These are phyloP conservation scores for Acheta domesticus DNA, from an alignment of 2,888 invertebrate species.

Conservation along the genomic window DNA sequence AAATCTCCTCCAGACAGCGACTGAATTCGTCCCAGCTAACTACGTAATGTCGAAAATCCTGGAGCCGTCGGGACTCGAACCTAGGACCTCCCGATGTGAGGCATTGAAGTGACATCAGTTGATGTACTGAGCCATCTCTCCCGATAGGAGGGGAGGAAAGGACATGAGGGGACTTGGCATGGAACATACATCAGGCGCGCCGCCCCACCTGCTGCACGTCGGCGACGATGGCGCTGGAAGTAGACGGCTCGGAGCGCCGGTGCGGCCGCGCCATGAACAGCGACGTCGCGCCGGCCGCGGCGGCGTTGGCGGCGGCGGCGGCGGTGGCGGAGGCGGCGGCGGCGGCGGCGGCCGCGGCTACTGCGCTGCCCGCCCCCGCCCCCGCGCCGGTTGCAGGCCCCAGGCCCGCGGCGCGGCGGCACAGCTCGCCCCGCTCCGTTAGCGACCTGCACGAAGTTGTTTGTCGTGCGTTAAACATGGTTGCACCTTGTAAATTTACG, in stretches of 20 bases:
- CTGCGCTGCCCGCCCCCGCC: not conserved
- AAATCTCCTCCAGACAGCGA: too few species aligned
- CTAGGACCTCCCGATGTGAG: too few species aligned
- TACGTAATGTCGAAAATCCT: too few species aligned
- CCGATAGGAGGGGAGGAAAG: too few species aligned
- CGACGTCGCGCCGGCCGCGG: not conserved
- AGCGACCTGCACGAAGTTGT: slow-evolving; percentile 51
- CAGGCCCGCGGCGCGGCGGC: slow-evolving; percentile 37
- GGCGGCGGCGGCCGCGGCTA: not conserved
- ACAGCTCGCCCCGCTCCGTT: slow-evolving; percentile 51
- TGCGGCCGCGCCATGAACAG: not conserved
- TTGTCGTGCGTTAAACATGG: too few species aligned
- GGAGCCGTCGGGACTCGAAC: too few species aligned
- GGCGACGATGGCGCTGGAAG: not conserved
- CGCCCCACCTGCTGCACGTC: not conserved
- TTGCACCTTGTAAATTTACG: too few species aligned
- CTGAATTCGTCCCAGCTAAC: too few species aligned
- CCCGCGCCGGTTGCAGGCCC: slow-evolving; percentile 38
- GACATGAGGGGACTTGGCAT: too few species aligned
- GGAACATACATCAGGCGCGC: too few species aligned
- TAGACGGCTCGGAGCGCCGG: not conserved
- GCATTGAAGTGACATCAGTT: too few species aligned
- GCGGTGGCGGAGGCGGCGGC: not conserved
- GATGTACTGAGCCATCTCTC: too few species aligned
- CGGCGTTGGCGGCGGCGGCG: not conserved